Base-by-base conservation (phyloP, 2,888 invertebrate genomes). In the Pherbina coryleti region DNA sequence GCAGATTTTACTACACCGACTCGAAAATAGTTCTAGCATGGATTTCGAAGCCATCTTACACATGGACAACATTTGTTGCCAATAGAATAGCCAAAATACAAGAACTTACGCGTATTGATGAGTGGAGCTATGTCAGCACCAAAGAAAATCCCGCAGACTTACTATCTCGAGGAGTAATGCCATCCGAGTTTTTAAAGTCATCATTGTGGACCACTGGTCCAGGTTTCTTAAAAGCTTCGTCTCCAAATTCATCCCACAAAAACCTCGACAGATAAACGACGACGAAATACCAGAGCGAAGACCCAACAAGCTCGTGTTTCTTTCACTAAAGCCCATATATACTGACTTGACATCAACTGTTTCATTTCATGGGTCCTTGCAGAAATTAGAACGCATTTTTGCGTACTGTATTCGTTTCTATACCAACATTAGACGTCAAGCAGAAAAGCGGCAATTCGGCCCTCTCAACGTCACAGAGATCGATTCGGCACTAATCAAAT, bases 71-170 rank as follows among this genome's bases (percentile, higher is more conserved):
- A 25, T 79, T 78, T 73, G 78, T 74, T 7, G 76, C 76, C 0
- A 78, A 79, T 49, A 67, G 79, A 28, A 19, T 76, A 25, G 67
- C 73, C 7, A 73, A 70, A 51, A 49, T 79, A 44, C 76, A 78
- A 19, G 55, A 64, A 22, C 44, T 70, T 8, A 55, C 70, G 37
- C 55, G 62, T 49, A 22, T 31, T 19, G 71, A 72, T 44, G 69
- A 78, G 22, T 78, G 77, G 69, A 73, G 28, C 4, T 70, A 79
- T 55, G 69, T 79, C 4, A 55, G 71, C 57, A 72, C 76, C 1
- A 79, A 79, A 49, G 60, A 74, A 5, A 79, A 78, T 69, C 76
- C 76, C 4, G 75, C 77, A 31, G 78, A 78, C 37, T 37, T 77
- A 31, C 31, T 71, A 31, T 71, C 55, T 4, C 53, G 71, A 55